Conservation (phyloP, 2,797 vertebrate species). For the Danio jaintianensis region DNA sequence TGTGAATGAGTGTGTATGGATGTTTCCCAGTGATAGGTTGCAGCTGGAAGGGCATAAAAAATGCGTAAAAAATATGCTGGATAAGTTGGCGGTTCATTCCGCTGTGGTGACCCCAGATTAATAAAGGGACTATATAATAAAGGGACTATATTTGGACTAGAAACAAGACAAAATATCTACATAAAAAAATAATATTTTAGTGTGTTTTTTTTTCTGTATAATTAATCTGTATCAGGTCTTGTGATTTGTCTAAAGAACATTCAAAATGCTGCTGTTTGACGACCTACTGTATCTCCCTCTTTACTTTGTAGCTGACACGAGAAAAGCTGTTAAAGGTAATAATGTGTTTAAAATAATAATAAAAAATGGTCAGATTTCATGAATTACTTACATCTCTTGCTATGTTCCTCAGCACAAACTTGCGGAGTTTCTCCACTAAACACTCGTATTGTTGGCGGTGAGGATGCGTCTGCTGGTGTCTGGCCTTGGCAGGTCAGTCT, state of each 20-base stretch:
- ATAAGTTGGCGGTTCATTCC: too few species aligned
- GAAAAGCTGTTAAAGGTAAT: neutral
- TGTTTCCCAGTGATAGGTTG: too few species aligned
- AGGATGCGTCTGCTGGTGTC: slow-evolving; percentile 59
- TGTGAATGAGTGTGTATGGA: too few species aligned
- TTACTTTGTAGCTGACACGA: neutral
- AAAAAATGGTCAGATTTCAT: neutral
- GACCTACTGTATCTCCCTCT: neutral
- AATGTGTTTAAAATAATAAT: neutral
- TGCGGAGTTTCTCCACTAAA: neutral
- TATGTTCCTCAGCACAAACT: neutral
- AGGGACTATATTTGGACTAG: too few species aligned
- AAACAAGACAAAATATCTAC: too few species aligned
- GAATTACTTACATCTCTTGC: neutral
- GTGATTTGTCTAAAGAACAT: neutral
- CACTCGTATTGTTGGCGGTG: slow-evolving; percentile 1
- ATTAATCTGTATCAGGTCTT: too few species aligned
- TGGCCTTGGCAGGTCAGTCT: slow-evolving; percentile 73
- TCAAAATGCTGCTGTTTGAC: neutral
- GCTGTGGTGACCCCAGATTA: too few species aligned
- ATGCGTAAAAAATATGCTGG: too few species aligned
- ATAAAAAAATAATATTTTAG: too few species aligned
- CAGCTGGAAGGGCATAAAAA: too few species aligned
- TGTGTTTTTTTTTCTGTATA: too few species aligned
- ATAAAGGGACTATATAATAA: too few species aligned